phyloP scores from a whole-genome alignment of 1,140 invertebrate species.

The Trachymyrmex cornetzi region DNA sequence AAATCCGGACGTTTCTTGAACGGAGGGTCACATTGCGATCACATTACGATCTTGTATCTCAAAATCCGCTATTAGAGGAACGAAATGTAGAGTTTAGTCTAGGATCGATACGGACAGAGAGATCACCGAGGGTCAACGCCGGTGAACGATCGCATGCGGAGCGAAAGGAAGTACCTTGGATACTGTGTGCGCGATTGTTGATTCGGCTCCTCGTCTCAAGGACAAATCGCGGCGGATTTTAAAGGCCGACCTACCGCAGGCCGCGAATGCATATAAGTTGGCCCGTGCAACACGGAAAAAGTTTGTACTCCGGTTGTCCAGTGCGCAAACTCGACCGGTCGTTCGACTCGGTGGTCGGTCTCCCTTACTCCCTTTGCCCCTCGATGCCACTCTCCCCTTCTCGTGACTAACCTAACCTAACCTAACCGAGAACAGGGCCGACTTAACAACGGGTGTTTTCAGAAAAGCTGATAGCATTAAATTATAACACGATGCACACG shows the following conservation, averaged over 20 bases:
- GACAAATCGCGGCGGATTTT: conserved; percentile 58
- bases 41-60: conserved; percentile 1
- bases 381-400: not conserved
- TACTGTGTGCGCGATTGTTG: not conserved
- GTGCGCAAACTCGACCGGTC: conserved; percentile 75
- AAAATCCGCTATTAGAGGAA: conserved; percentile 3
- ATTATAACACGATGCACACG: not conserved
- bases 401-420: conserved; percentile 58
- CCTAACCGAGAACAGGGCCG: conserved; percentile 61
- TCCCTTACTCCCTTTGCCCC: not conserved
- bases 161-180: not conserved
- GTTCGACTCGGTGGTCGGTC: conserved; percentile 68
- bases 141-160: conserved; percentile 19
- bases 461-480: not conserved
- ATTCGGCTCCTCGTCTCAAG: conserved; percentile 47
- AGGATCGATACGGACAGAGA: conserved; percentile 31
- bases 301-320: conserved; percentile 72
- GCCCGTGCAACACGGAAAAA: conserved; percentile 63
- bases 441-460: conserved; percentile 39
- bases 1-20: not conserved
- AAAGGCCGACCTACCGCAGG: conserved; percentile 64
- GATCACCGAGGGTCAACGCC: not conserved
- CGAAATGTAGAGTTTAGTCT: conserved; percentile 3
- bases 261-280: conserved; percentile 12
- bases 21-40: not conserved